Conservation (phyloP, 2,888 invertebrate genomes). For the Synergus laeviventris region DNA sequence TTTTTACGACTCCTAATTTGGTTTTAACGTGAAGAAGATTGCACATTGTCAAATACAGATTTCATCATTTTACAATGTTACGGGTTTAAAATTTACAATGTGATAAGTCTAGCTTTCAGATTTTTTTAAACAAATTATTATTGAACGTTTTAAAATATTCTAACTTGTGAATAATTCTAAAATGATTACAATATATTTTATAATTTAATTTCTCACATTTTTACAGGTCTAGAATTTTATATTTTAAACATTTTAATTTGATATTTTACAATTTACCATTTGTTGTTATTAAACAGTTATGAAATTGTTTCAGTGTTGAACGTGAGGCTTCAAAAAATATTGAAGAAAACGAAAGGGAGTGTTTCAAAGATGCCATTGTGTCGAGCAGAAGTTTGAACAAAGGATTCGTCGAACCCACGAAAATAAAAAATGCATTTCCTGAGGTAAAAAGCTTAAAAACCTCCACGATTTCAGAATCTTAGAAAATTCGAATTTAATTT, state of each 20-base stretch:
- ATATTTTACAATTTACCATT: background rate
- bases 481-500: background rate
- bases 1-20: background rate
- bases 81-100: background rate
- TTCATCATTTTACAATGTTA: background rate
- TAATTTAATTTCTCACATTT: background rate
- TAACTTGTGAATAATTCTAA: background rate
- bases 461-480: background rate
- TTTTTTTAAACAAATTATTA: too few relatives aligned
- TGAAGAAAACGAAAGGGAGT: constrained; percentile 72
- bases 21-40: background rate
- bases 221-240: background rate
- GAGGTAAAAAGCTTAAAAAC: constrained; percentile 59
- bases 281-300: background rate
- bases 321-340: constrained; percentile 73
- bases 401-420: constrained; percentile 66
- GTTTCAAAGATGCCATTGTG: constrained; percentile 73
- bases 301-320: constrained; percentile 66
- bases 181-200: too few relatives aligned
- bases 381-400: constrained; percentile 72
- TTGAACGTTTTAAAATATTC: too few relatives aligned
- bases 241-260: background rate
- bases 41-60: background rate
- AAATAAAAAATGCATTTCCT: constrained; percentile 65
- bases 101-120: too few relatives aligned